phyloP scores from a whole-genome alignment of 2,113 vertebrate species.

The Calcarius ornatus region DNA sequence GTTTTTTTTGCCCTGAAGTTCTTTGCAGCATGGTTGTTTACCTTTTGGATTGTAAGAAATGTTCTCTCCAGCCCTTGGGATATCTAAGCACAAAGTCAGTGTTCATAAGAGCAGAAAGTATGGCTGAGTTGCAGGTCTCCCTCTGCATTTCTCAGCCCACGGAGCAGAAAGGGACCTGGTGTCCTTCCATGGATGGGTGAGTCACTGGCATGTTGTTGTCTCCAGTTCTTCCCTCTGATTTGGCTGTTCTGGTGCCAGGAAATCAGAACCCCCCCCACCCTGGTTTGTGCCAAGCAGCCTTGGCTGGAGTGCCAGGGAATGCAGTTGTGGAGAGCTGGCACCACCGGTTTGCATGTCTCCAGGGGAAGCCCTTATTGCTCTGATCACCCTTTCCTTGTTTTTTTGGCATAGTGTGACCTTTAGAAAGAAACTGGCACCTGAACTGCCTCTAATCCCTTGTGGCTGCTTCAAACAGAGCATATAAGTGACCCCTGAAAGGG shows the following conservation, averaged over 20 bases:
- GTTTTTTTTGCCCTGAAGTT: background rate
- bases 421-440: background rate
- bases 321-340: background rate
- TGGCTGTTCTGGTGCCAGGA: constrained; percentile 51
- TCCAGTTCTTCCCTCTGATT: constrained; percentile 25
- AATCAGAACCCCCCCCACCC: constrained; percentile 15
- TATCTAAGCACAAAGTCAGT: constrained; percentile 25
- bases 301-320: constrained; percentile 10
- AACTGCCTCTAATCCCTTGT: background rate
- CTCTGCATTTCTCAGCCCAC: constrained; percentile 51
- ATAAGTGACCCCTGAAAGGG: background rate
- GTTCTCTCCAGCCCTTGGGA: background rate
- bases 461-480: background rate
- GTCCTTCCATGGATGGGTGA: constrained; percentile 53
- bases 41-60: background rate
- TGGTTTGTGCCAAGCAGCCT: constrained; percentile 8
- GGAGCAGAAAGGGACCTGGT: constrained; percentile 31
- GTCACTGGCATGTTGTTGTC: constrained; percentile 54
- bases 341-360: background rate
- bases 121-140: constrained; percentile 21
- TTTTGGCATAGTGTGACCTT: background rate
- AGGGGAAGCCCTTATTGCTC: background rate
- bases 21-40: background rate
- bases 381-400: background rate
- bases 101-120: constrained; percentile 9